Conservation (phyloP, 2,113 vertebrate species). For the Mungos mungo region DNA sequence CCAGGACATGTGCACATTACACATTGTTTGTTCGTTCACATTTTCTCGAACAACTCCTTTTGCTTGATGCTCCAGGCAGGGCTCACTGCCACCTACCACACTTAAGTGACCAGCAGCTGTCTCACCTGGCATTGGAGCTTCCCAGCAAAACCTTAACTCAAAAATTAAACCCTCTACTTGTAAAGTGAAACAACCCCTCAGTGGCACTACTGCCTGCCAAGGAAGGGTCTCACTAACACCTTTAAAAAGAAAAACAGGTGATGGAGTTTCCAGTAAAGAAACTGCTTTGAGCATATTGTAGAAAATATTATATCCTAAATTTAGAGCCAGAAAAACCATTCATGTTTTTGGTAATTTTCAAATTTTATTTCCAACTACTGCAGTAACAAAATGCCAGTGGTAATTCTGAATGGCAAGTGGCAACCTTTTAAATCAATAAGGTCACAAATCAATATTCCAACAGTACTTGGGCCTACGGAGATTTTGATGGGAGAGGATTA, state of each 20-base stretch:
- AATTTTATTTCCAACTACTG: conserved; percentile 94
- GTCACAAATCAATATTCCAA: conserved; percentile 76
- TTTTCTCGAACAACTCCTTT: not conserved
- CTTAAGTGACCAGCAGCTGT: not conserved
- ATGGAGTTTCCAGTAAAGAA: not conserved
- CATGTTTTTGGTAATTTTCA: conserved; percentile 72
- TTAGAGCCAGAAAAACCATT: conserved; percentile 71
- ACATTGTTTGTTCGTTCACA: not conserved
- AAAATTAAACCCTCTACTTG: not conserved
- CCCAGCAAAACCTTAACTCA: not conserved
- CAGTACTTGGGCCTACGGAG: conserved; percentile 66
- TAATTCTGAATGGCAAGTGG: conserved; percentile 91
- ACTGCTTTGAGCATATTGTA: not conserved
- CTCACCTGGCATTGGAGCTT: not conserved
- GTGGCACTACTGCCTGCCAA: not conserved
- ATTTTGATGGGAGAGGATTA: conserved; percentile 65
- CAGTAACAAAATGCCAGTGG: conserved; percentile 92
- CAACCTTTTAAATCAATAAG: conserved; percentile 87
- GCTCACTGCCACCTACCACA: not conserved
- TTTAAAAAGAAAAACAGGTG: conserved; percentile 19
- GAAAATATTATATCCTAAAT: conserved; percentile 56
- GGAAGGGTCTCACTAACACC: not conserved
- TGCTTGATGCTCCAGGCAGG: not conserved
- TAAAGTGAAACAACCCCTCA: not conserved
- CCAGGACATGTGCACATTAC: not conserved